Base-by-base conservation (phyloP, 2,113 vertebrate genomes). In the Blennius ocellaris region DNA sequence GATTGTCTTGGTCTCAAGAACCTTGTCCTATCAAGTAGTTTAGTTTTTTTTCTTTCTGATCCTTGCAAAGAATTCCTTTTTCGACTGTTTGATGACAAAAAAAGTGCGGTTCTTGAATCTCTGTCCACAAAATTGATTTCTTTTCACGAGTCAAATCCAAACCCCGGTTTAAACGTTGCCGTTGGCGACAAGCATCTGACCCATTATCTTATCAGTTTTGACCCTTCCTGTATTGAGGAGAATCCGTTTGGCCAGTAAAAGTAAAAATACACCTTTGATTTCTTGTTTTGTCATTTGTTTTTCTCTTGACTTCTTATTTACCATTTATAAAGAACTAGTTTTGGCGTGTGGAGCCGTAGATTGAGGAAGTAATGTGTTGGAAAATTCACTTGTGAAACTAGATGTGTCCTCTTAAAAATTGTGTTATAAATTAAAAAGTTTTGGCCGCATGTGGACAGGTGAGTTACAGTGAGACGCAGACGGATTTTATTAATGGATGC, bases 401-500 rank as follows among this genome's bases (percentile, higher is more conserved):
- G 51, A 68, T 47, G 68, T 68, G 45, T 36, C 11, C 40, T 61
- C 58, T n/a, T n/a, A n/a, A n/a, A 37, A 45, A 36, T 56, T 21
- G 56, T 53, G 53, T 52, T 6, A 17, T 11, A 1, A 44, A 11
- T 40, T 11, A 3, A 45, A 14, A 57, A n/a, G n/a, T 45, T 66
- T 61, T 70, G 64, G 40, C 47, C 67, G 69, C 76, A 43, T 36
- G 50, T 40, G 12, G 17, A 56, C 36, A 51, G 11, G 53, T 44
- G 52, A 74, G 70, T 79, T 84, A 41, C 57, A 60, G 54, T 61
- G n/a, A 50, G 56, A 43, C 72, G 54, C 50, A 72, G 78, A 73
- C 69, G 40, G 39, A 77, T 67, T 89, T 76, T n/a, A 82, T 76
- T n/a, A 82, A 78, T 51, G 71, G 71, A 82, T 83, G 76, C 78